Conservation (phyloP, 2,113 vertebrate genomes). For the Leuciscus idus region DNA sequence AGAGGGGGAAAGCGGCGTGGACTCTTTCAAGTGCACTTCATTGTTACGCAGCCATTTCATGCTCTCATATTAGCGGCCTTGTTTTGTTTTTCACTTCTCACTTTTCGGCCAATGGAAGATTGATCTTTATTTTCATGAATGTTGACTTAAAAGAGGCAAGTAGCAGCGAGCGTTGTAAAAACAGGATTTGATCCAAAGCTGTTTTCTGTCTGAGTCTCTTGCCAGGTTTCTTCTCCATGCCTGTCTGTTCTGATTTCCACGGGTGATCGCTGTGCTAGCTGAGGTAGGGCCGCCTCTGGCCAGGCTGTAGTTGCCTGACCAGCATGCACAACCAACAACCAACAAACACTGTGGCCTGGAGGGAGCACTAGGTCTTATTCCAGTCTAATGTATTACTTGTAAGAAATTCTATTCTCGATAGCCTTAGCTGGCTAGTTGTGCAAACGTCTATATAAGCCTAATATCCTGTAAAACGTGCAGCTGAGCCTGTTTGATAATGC, state of each 20-base stretch:
- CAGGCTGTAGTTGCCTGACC: slow-evolving; percentile 59
- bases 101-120: slow-evolving; percentile 29
- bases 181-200: slow-evolving; percentile 49
- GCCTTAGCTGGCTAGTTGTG: slow-evolving; percentile 51
- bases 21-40: slow-evolving; percentile 47
- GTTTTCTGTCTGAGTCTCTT: slow-evolving; percentile 64
- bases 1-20: slow-evolving; percentile 59
- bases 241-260: slow-evolving; percentile 75
- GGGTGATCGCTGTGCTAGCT: slow-evolving; percentile 59
- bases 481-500: slow-evolving; percentile 55
- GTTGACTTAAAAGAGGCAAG: slow-evolving; percentile 47
- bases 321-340: slow-evolving; percentile 46
- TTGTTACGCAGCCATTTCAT: slow-evolving; percentile 35
- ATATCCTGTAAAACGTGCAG: slow-evolving; percentile 54
- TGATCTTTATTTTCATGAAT: slow-evolving; percentile 57
- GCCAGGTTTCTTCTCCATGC: slow-evolving; percentile 70
- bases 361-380: slow-evolving; percentile 63
- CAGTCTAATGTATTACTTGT: slow-evolving; percentile 59
- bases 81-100: slow-evolving; percentile 19
- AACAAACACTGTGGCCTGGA: slow-evolving; percentile 43
- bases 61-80: not conserved
- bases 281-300: slow-evolving; percentile 51
- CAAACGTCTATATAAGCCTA: slow-evolving; percentile 53
- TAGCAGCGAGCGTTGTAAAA: slow-evolving; percentile 44
- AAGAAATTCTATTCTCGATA: slow-evolving; percentile 43